phyloP scores from a whole-genome alignment of 2,888 invertebrate species.

The Hyles lineata region DNA sequence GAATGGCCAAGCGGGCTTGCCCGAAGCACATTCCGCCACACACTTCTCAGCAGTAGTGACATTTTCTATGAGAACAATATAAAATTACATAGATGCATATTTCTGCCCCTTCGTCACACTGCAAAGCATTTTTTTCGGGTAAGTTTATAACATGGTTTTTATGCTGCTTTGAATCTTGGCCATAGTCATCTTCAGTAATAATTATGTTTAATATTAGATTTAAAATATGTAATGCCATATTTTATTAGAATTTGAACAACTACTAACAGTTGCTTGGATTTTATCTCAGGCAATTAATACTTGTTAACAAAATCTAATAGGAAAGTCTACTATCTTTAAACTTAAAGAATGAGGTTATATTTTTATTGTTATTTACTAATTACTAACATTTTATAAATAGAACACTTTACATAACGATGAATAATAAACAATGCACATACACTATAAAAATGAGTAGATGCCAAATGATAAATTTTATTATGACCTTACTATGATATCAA shows the following conservation, averaged over 20 bases:
- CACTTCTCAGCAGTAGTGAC: slow-evolving; percentile 60
- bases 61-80: slow-evolving; percentile 54
- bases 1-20: slow-evolving; percentile 53
- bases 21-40: slow-evolving; percentile 60
- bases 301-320: slow-evolving; percentile 6
- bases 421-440: neutral
- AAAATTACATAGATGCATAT: neutral
- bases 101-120: too few relatives aligned
- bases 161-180: too few relatives aligned
- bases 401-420: slow-evolving; percentile 12
- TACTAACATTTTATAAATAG: neutral
- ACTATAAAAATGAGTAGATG: neutral
- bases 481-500: neutral
- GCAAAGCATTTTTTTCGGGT: too few relatives aligned
- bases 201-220: too few relatives aligned
- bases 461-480: neutral
- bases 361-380: neutral
- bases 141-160: too few relatives aligned
- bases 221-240: too few relatives aligned
- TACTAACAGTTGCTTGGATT: too few relatives aligned
- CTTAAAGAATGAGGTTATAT: slow-evolving; percentile 1
- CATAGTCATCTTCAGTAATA: too few relatives aligned
- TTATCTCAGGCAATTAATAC: neutral
- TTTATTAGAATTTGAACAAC: too few relatives aligned
- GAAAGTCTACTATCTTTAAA: neutral